Base-by-base conservation (phyloP, 2,113 vertebrate species). In the Psittacus erithacus region DNA sequence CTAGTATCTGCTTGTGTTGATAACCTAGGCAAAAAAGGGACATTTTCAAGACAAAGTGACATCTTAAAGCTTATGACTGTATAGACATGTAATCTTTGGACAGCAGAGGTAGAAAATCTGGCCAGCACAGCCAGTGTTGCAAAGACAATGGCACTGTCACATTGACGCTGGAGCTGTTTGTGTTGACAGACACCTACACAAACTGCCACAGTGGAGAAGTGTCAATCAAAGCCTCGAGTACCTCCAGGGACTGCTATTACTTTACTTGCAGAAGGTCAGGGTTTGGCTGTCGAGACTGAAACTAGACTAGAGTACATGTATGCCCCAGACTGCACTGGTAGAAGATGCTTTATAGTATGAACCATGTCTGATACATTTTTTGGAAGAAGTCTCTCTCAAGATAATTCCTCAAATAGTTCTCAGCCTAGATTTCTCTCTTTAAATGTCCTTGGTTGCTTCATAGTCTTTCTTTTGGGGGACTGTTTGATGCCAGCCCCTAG, bases 361-460 rank as follows among this genome's bases (percentile, higher is more conserved):
- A 68, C 33, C 35, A 44, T 35, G 22, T 47, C 47, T 83, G 50
- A 64, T 82, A 38, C 10, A 81, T 93, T 95, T 95, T 86, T 5
- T 27, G 49, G 59, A 86, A 92, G 70, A 90, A 92, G 62, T 79
- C 5, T 93, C 62, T 88, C 95, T 87, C 77, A 82, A 28, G 86
- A 79, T 91, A 91, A 89, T 91, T 94, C 65, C 28, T 94, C 78
- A 96, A 91, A 92, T 43, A 94, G 70, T 94, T 90, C n/a, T 73
- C 70, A 92, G 67, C 70, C 81, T 96, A 87, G 44, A 90, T 94
- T 95, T 96, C 83, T 92, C 52, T 79, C 44, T 96, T 92, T 82
- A 96, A 70, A 93, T 93, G 92, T 94, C 92, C 83, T 95, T 96
- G 69, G 64, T 86, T 96, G 39, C 73, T 96, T 96, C 63, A 46